phyloP scores from a whole-genome alignment of 2,888 invertebrate genomes.

The Polymixis lichenea region DNA sequence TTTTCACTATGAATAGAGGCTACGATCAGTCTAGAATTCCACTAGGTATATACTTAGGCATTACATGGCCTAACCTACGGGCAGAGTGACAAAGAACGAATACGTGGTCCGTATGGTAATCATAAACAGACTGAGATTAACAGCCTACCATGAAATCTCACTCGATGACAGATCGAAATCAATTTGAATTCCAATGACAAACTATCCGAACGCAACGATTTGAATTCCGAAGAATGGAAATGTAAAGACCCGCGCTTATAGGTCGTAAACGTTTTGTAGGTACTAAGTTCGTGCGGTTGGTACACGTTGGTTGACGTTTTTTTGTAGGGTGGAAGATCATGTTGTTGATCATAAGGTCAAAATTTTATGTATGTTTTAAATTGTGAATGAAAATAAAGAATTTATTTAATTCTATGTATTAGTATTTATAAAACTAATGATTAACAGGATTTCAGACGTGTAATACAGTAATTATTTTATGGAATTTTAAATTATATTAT shows the following conservation, averaged over 20 bases:
- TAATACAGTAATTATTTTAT: not conserved
- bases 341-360: slow-evolving; percentile 9
- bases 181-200: slow-evolving; percentile 75
- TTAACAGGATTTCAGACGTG: not conserved
- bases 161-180: slow-evolving; percentile 73
- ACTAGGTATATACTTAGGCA: slow-evolving; percentile 45
- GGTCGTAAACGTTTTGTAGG: slow-evolving; percentile 72
- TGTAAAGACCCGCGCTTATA: slow-evolving; percentile 68
- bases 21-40: slow-evolving; percentile 45
- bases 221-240: slow-evolving; percentile 73
- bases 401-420: not conserved
- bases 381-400: not conserved
- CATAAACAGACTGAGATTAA: slow-evolving; percentile 71
- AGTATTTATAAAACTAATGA: not conserved
- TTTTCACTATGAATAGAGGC: slow-evolving; percentile 47
- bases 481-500: not conserved
- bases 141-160: slow-evolving; percentile 74
- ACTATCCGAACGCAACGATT: slow-evolving; percentile 65
- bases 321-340: slow-evolving; percentile 36
- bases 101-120: slow-evolving; percentile 75
- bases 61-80: slow-evolving; percentile 57
- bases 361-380: not conserved
- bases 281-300: slow-evolving; percentile 60
- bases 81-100: slow-evolving; percentile 67
- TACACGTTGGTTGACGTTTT: slow-evolving; percentile 34